phyloP scores from a whole-genome alignment of 2,888 invertebrate genomes.

The Drosophila multiciliata region DNA sequence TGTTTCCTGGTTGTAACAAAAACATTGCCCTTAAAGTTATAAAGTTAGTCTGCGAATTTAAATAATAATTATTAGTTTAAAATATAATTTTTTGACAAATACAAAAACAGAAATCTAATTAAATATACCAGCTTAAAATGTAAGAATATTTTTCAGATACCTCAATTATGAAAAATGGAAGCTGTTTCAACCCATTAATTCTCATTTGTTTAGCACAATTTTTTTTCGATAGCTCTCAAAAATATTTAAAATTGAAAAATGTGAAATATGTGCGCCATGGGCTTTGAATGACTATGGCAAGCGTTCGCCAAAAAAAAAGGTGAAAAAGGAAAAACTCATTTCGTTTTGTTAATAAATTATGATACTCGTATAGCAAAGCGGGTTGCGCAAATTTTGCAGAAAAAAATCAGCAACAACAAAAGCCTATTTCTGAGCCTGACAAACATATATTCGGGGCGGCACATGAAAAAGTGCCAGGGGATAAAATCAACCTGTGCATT shows the following conservation, averaged over 20 bases:
- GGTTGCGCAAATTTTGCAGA: constrained; percentile 67
- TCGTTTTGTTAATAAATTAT: constrained; percentile 82
- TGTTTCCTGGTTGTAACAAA: neutral
- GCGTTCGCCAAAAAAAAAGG: constrained; percentile 16
- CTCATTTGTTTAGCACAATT: constrained; percentile 19
- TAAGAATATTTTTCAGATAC: neutral
- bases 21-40: neutral
- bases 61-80: neutral
- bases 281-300: constrained; percentile 55
- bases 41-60: too few relatives aligned
- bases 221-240: constrained; percentile 25
- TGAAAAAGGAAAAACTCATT: constrained; percentile 65
- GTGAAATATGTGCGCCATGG: constrained; percentile 69
- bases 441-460: constrained; percentile 23
- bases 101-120: neutral
- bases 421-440: constrained; percentile 48
- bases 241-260: constrained; percentile 68
- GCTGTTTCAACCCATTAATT: constrained; percentile 5
- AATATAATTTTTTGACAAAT: neutral
- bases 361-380: constrained; percentile 56
- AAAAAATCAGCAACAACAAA: constrained; percentile 35
- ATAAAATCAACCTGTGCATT: constrained; percentile 82
- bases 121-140: neutral
- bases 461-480: constrained; percentile 74
- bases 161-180: neutral